These are phyloP conservation scores for Oxyscelio sp. DNA, from an alignment of 2,888 invertebrate genomes.

Conservation along the genomic window DNA sequence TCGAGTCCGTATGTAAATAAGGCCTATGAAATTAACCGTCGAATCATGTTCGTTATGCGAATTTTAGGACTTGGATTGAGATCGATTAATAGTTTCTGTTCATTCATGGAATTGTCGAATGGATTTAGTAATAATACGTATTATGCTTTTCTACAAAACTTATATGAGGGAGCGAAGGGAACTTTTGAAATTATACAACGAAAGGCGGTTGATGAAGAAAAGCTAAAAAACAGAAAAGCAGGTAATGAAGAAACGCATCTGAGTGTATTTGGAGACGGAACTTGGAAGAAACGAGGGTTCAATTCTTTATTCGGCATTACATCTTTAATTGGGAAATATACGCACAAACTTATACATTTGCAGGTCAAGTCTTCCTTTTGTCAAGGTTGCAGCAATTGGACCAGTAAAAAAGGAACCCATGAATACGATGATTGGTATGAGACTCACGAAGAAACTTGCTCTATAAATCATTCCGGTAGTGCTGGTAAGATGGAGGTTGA, in stretches of 20 bases:
- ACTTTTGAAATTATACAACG: not conserved
- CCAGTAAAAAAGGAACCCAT: not conserved
- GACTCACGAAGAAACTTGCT: slow-evolving; percentile 30
- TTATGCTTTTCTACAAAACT: too few species aligned
- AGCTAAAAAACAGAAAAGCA: not conserved
- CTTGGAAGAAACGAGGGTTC: not conserved
- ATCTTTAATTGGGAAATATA: not conserved
- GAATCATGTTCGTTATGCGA: not conserved
- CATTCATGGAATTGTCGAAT: too few species aligned
- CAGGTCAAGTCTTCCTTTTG: slow-evolving; percentile 14
- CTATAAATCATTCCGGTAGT: slow-evolving; percentile 40
- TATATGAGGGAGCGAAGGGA: too few species aligned
- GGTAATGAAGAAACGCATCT: not conserved
- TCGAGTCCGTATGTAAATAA: too few species aligned
- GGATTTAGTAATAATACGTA: too few species aligned
- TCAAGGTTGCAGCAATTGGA: slow-evolving; percentile 9
- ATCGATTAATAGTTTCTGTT: not conserved
- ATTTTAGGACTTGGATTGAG: not conserved
- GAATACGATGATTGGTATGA: slow-evolving; percentile 46
- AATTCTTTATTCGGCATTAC: not conserved
- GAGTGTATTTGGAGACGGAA: not conserved
- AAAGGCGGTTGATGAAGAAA: not conserved
- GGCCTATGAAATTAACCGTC: not conserved
- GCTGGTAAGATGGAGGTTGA: not conserved
- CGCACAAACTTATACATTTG: not conserved